These are phyloP conservation scores for Heliopora coerulea DNA, from an alignment of 92 coral and sea anemone genomes.

Conservation along the genomic window DNA sequence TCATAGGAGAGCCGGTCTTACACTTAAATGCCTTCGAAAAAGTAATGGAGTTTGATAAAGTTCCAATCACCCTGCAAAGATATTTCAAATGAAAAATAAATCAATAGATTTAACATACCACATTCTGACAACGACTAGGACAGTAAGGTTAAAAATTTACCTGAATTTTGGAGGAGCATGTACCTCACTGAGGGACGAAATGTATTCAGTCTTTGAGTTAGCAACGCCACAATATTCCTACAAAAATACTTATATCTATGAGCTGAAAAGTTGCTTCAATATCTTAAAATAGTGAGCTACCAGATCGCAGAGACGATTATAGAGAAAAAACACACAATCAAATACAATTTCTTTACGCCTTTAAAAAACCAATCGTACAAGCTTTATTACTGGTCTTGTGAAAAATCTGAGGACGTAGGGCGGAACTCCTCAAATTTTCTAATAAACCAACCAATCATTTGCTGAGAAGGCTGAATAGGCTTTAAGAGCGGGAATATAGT, in stretches of 20 bases:
- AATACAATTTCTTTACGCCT: not conserved
- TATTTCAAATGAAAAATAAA: not conserved
- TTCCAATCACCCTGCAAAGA: slow-evolving; percentile 86
- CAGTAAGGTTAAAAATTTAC: slow-evolving; percentile 22
- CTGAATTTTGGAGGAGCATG: slow-evolving; percentile 95
- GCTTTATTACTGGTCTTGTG: no score
- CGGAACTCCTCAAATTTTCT: no score
- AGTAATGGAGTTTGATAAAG: slow-evolving; percentile 82
- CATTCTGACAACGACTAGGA: not conserved
- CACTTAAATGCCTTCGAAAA: slow-evolving; percentile 93
- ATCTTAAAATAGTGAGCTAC: no score
- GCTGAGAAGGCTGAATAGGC: no score
- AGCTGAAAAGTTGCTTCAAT: no score
- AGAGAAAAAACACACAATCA: not conserved
- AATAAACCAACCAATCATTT: no score
- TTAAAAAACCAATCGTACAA: no score
- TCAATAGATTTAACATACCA: not conserved
- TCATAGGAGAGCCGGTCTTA: slow-evolving; percentile 80
- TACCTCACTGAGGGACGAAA: slow-evolving; percentile 87
- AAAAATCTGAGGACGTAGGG: no score
- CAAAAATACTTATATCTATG: not conserved
- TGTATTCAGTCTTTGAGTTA: slow-evolving; percentile 89
- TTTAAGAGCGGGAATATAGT: no score
- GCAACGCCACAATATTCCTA: slow-evolving; percentile 95
- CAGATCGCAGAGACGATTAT: no score